These are phyloP conservation scores for Furnarius figulus DNA, from an alignment of 2,113 vertebrate species.

Conservation along the genomic window DNA sequence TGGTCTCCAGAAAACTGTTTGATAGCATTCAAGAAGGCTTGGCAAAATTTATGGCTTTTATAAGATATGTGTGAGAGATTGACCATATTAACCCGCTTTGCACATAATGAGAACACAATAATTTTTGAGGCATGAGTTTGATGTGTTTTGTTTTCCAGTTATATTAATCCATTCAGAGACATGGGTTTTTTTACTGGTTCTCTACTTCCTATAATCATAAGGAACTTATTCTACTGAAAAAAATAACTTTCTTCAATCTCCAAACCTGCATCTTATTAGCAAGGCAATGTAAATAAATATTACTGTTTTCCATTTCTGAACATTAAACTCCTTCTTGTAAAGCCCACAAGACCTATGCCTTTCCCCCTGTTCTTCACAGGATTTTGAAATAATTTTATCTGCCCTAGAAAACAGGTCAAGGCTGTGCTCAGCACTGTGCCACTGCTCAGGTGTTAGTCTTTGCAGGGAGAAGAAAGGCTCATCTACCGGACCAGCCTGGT, in stretches of 20 bases:
- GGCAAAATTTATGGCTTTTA: neutral
- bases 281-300: neutral
- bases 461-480: neutral
- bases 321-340: neutral
- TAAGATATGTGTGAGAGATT: neutral
- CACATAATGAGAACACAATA: neutral
- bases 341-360: neutral
- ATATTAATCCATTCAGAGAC: neutral
- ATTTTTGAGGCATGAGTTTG: neutral
- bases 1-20: neutral
- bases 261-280: neutral
- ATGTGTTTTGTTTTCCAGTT: neutral
- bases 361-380: neutral
- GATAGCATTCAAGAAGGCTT: neutral
- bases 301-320: neutral
- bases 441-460: neutral
- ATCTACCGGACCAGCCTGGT: neutral
- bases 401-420: neutral
- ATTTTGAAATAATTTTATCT: neutral
- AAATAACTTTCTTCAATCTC: neutral
- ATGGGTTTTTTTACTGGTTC: neutral
- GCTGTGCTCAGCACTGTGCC: neutral
- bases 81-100: neutral
- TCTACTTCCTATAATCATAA: neutral
- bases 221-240: neutral